Evolutionary conservation across 2,113 vertebrate genomes (phyloP).

Genomic region (Conger conger): DNA sequence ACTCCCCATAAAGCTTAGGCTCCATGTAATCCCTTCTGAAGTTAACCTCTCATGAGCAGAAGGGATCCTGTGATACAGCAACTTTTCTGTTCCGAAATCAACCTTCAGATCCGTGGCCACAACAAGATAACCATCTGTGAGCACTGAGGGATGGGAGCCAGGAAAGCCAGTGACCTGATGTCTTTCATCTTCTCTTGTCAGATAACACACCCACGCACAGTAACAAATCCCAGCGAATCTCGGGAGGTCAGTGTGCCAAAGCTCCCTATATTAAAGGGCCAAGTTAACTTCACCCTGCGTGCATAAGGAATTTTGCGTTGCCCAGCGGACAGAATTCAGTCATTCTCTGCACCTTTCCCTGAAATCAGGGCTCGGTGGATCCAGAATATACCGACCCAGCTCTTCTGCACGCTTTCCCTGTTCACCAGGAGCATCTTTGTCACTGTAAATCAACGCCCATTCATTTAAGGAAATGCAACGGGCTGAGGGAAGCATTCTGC

Average conservation of each 20-base stretch:
- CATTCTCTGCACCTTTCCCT: not conserved
- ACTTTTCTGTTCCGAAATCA: constrained; percentile 16
- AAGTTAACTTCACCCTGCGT: not conserved
- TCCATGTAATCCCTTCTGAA: constrained; percentile 13
- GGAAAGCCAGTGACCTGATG: constrained; percentile 46
- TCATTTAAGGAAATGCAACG: constrained; percentile 11
- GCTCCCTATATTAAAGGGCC: constrained; percentile 15
- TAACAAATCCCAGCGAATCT: constrained; percentile 19
- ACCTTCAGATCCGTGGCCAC: constrained; percentile 4
- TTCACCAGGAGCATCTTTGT: not conserved
- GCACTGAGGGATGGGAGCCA: not conserved
- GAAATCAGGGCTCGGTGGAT: not conserved
- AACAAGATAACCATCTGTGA: not conserved
- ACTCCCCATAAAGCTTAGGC: not conserved
- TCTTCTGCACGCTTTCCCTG: constrained; percentile 7
- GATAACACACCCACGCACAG: constrained; percentile 25
- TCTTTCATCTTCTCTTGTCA: constrained; percentile 47
- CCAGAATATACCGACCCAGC: not conserved
- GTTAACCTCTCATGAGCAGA: not conserved
- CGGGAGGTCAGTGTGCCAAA: not conserved
- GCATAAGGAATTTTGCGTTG: not conserved
- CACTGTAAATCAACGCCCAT: constrained; percentile 29
- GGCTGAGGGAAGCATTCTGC: not conserved
- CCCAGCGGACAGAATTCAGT: no score
- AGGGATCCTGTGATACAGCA: not conserved